A percentile compares a stretch with the other conserved stretches of the same genome.
phyloP scores from a whole-genome alignment of 2,113 vertebrate species.

The Cyanocitta stelleri region DNA sequence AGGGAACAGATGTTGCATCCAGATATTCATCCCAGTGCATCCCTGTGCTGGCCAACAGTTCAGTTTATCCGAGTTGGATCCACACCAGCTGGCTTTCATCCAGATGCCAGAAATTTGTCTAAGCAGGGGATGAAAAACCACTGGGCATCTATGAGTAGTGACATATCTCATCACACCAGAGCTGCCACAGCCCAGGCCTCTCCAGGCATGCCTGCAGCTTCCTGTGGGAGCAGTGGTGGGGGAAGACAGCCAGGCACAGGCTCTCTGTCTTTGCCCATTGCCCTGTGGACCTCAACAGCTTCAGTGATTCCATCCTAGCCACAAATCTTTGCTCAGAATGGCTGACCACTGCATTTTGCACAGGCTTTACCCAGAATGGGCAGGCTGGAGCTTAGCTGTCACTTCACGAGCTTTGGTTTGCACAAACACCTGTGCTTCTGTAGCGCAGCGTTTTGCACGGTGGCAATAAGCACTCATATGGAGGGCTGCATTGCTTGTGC shows the following conservation, averaged over 20 bases:
- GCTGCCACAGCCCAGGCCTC: background rate
- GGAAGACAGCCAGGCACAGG: background rate
- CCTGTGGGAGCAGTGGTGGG: background rate
- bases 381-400: background rate
- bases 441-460: background rate
- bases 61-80: background rate
- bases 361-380: background rate
- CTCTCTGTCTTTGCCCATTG: background rate
- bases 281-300: background rate
- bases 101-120: background rate
- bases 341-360: background rate
- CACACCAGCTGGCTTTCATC: background rate
- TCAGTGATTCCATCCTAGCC: background rate
- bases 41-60: background rate
- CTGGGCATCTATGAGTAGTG: background rate
- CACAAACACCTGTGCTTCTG: background rate
- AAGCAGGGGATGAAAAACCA: background rate
- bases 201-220: background rate
- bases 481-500: background rate
- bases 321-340: background rate
- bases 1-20: slow-evolving; percentile 34
- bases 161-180: background rate
- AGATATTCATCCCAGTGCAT: background rate
- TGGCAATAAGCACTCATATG: fast-evolving
- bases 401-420: background rate